These are phyloP conservation scores for Rallus limicola DNA, from an alignment of 2,113 vertebrate genomes.

Conservation along the genomic window DNA sequence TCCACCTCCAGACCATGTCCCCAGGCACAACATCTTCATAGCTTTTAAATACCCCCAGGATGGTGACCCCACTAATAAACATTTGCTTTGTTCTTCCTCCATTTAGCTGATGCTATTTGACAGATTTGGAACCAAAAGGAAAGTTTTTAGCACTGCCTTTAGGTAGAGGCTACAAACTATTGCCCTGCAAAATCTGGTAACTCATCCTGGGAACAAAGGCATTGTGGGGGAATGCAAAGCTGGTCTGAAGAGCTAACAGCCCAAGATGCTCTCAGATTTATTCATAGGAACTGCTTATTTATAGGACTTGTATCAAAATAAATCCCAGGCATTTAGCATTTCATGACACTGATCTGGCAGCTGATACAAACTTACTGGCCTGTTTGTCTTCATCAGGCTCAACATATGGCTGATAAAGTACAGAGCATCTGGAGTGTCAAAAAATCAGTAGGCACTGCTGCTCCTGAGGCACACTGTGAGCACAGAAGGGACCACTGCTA, in stretches of 20 bases:
- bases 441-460: background rate
- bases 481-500: rapidly evolving
- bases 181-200: background rate
- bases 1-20: too few relatives aligned
- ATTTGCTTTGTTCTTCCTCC: too few relatives aligned
- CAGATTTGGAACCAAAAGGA: too few relatives aligned
- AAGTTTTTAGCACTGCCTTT: background rate
- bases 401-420: background rate
- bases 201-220: background rate
- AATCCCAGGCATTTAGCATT: background rate
- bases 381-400: background rate
- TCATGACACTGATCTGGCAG: background rate
- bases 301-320: background rate
- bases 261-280: background rate
- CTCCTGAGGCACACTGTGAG: background rate
- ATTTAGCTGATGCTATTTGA: too few relatives aligned
- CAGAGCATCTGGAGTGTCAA: background rate
- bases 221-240: background rate
- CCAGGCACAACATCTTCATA: too few relatives aligned
- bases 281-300: background rate
- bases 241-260: background rate
- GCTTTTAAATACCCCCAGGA: too few relatives aligned
- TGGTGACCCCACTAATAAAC: too few relatives aligned
- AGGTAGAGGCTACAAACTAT: background rate
- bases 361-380: background rate